Conservation (phyloP, 2,888 invertebrate species). For the Lamellibrachia satsuma region DNA sequence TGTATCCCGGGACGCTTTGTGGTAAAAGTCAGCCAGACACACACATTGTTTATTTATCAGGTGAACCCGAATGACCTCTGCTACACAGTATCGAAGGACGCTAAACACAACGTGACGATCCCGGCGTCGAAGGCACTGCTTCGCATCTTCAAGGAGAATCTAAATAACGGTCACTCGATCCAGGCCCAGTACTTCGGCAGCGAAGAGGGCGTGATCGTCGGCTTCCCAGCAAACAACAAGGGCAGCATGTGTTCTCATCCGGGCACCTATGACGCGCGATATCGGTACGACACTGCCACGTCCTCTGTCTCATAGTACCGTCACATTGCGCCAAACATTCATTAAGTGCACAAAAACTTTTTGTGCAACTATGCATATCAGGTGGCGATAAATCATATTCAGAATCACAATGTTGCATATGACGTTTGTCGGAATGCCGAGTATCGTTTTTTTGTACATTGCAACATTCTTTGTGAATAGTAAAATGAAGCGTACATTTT, state of each 20-base stretch:
- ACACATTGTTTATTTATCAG: neutral
- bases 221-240: neutral
- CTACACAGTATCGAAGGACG: neutral
- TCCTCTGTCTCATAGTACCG: neutral
- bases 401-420: too few relatives aligned
- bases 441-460: too few relatives aligned
- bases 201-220: neutral
- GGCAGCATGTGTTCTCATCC: conserved; percentile 3
- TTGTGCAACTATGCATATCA: too few relatives aligned
- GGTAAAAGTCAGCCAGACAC: neutral
- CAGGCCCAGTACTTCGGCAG: neutral
- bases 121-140: conserved; percentile 5
- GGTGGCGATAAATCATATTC: too few relatives aligned
- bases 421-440: too few relatives aligned
- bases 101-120: neutral
- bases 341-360: neutral
- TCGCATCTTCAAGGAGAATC: neutral
- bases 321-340: neutral
- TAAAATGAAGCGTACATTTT: too few relatives aligned
- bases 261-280: neutral
- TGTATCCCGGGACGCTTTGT: too few relatives aligned
- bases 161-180: neutral
- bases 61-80: neutral
- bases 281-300: neutral
- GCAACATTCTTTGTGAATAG: too few relatives aligned